phyloP scores from a whole-genome alignment of 2,888 invertebrate genomes.

The Aspidapion aeneum region DNA sequence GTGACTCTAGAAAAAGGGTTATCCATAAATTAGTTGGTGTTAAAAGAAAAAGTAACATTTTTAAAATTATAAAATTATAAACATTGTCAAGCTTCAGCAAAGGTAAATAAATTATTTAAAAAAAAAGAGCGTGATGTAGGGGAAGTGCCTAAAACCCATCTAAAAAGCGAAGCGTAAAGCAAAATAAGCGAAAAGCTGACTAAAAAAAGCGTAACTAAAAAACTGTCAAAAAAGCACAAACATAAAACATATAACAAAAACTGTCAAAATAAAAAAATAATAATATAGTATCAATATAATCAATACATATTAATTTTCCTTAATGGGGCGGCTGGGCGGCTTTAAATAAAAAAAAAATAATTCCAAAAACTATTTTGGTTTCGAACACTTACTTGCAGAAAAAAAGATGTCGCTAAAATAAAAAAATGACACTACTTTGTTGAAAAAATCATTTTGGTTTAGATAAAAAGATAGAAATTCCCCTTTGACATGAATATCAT shows the following conservation, averaged over 20 bases:
- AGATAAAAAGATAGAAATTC: too few species aligned
- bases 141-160: background rate
- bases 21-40: slow-evolving; percentile 46
- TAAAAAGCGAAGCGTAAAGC: slow-evolving; percentile 3
- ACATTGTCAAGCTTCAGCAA: slow-evolving; percentile 19
- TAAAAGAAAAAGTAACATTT: slow-evolving; percentile 32
- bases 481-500: too few species aligned
- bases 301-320: too few species aligned
- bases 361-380: too few species aligned
- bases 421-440: too few species aligned
- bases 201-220: slow-evolving; percentile 28
- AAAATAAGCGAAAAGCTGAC: slow-evolving; percentile 34
- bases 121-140: slow-evolving; percentile 16
- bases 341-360: background rate
- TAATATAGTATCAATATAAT: background rate
- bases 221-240: slow-evolving; percentile 23
- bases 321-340: background rate
- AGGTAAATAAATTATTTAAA: slow-evolving; percentile 29
- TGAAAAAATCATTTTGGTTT: too few species aligned
- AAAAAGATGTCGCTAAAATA: too few species aligned
- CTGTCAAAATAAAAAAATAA: slow-evolving; percentile 14
- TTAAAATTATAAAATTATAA: slow-evolving; percentile 5
- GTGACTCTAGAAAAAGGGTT: slow-evolving; percentile 41
- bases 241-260: too few species aligned
- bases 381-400: too few species aligned